Percentiles rank a stretch among this genome's conserved stretches.
phyloP scores from a whole-genome alignment of 2,113 vertebrate species.

The Myotis lucifugus region DNA sequence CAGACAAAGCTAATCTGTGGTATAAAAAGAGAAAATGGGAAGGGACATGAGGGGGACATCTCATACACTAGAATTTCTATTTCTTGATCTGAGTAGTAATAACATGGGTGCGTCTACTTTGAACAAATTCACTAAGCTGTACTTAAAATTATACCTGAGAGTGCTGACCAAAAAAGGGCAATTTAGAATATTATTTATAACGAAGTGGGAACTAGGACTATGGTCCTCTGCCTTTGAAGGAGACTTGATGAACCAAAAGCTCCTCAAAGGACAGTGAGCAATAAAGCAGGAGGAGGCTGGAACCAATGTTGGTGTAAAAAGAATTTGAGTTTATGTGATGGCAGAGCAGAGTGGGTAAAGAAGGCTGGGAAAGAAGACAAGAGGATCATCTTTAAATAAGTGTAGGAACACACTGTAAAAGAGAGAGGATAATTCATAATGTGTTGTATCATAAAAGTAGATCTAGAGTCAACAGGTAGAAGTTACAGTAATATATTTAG shows the following conservation, averaged over 20 bases:
- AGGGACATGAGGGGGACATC: not conserved
- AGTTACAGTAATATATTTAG: conserved; percentile 2
- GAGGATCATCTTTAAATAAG: not conserved
- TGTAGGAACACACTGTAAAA: not conserved
- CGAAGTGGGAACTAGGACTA: not conserved
- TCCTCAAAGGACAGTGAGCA: not conserved
- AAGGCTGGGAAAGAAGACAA: not conserved
- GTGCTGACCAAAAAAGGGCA: not conserved
- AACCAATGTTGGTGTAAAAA: not conserved
- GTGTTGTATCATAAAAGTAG: not conserved
- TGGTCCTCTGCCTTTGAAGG: not conserved
- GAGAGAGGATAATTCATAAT: not conserved
- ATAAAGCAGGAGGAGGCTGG: not conserved
- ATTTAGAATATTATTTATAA: not conserved
- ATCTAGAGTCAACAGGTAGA: conserved; percentile 18
- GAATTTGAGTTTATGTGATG: not conserved
- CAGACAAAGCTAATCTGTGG: not conserved
- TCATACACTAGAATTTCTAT: not conserved
- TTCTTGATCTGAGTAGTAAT: conserved; percentile 7
- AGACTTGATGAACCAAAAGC: conserved; percentile 18
- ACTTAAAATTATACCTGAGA: not conserved
- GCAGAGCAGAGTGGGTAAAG: not conserved
- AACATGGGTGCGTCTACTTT: not conserved
- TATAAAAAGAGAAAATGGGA: conserved; percentile 2
- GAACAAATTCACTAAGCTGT: conserved; percentile 6